A percentile compares a stretch with the other conserved stretches of the same genome.
Conservation (phyloP, 2,797 vertebrate species). For the Fistularia commersonii region DNA sequence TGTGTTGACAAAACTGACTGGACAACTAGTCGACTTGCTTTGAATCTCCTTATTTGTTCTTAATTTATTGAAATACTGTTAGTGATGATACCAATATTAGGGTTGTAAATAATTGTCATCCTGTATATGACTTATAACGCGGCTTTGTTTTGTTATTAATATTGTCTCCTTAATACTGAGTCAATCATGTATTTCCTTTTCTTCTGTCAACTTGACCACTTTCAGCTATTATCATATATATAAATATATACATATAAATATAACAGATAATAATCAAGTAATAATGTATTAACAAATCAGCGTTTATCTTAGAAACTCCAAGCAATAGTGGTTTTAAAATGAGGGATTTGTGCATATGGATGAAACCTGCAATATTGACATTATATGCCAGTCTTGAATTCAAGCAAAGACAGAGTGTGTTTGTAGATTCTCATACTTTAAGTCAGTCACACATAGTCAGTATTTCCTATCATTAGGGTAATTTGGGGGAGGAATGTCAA, state of each 20-base stretch:
- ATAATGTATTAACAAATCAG: conserved; percentile 73
- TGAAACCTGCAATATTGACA: conserved; percentile 92
- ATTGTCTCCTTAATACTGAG: conserved; percentile 86
- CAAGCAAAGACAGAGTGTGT: conserved; percentile 56
- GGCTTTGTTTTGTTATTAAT: conserved; percentile 81
- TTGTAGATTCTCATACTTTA: conserved; percentile 75
- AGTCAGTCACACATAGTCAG: conserved; percentile 46
- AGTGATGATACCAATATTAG: conserved; percentile 54
- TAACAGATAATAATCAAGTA: conserved; percentile 68
- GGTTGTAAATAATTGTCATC: conserved; percentile 78
- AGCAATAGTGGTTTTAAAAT: conserved; percentile 91
- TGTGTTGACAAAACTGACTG: conserved; percentile 74
- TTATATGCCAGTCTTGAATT: conserved; percentile 89
- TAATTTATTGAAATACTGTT: conserved; percentile 73
- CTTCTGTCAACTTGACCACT: conserved; percentile 94
- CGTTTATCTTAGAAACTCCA: conserved; percentile 86
- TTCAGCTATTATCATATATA: conserved; percentile 87
- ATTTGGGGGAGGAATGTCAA: conserved; percentile 26
- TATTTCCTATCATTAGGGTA: conserved; percentile 25
- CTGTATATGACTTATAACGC: conserved; percentile 76
- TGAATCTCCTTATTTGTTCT: conserved; percentile 48
- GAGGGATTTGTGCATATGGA: conserved; percentile 86
- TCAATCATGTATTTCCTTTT: conserved; percentile 81
- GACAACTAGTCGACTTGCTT: conserved; percentile 60
- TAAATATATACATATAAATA: conserved; percentile 64